A percentile compares a stretch with the other conserved stretches of the same genome.
Conservation (phyloP, 2,797 vertebrate species). For the Rhincodon typus region DNA sequence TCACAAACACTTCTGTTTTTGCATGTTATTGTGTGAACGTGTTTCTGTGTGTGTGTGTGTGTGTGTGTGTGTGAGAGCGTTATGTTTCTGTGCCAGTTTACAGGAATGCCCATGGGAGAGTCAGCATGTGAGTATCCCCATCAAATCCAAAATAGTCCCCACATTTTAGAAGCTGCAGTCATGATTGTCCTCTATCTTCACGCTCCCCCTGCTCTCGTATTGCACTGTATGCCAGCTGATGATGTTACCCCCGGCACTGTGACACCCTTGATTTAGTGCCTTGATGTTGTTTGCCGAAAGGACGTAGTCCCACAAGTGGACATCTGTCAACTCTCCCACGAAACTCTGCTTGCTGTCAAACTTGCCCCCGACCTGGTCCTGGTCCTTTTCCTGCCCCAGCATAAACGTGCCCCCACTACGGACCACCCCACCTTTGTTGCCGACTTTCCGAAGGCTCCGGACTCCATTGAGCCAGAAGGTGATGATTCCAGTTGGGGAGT, state of each 20-base stretch:
- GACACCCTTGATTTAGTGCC: background rate
- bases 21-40: too few relatives aligned
- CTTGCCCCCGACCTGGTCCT: background rate
- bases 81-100: too few relatives aligned
- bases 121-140: too few relatives aligned
- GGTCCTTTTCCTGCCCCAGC: background rate
- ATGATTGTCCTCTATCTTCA: too few relatives aligned
- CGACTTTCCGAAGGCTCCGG: background rate
- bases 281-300: background rate
- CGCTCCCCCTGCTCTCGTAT: too few relatives aligned
- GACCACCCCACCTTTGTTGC: background rate
- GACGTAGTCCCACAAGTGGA: background rate
- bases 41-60: too few relatives aligned
- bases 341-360: background rate
- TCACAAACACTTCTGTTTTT: too few relatives aligned
- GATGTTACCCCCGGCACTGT: background rate
- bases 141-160: too few relatives aligned
- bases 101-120: too few relatives aligned
- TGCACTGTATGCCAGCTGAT: background rate
- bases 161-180: too few relatives aligned
- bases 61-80: too few relatives aligned
- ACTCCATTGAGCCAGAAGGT: background rate
- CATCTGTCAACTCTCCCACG: background rate
- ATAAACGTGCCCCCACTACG: background rate
- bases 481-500: background rate